Percentiles rank a stretch among this genome's conserved stretches.
phyloP scores from a whole-genome alignment of 64 coral and sea anemone genomes.

The Porites lutea region DNA sequence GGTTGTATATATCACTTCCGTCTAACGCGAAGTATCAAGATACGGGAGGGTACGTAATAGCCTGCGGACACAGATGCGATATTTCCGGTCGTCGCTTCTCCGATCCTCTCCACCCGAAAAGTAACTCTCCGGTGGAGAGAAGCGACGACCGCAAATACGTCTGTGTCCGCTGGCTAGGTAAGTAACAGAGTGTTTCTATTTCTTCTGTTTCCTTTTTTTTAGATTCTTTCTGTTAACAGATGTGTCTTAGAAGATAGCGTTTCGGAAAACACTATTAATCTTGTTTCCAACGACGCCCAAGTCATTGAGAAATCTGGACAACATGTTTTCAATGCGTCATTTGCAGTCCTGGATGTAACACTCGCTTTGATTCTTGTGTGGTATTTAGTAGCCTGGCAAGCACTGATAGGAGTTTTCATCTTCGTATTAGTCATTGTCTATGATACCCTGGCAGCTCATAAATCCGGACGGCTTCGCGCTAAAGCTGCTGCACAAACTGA shows the following conservation, averaged over 20 bases:
- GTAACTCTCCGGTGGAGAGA: too few relatives aligned
- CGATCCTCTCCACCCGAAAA: too few relatives aligned
- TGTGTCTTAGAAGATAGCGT: background rate
- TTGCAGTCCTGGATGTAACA: background rate
- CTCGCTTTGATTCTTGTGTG: background rate
- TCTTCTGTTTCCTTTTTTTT: background rate
- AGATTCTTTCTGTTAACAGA: background rate
- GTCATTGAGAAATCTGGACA: background rate
- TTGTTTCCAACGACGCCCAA: constrained; percentile 40
- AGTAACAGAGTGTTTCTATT: background rate
- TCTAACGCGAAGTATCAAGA: too few relatives aligned
- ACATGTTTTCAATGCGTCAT: background rate
- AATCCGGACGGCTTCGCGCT: background rate
- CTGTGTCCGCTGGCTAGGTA: too few relatives aligned
- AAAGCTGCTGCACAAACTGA: constrained; percentile 18
- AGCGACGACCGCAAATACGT: too few relatives aligned
- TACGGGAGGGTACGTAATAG: too few relatives aligned
- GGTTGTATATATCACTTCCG: too few relatives aligned
- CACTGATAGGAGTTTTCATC: background rate
- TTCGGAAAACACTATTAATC: constrained; percentile 33
- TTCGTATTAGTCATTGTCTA: background rate
- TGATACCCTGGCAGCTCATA: background rate
- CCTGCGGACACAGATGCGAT: too few relatives aligned
- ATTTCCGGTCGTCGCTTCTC: too few relatives aligned
- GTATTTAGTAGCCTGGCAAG: constrained; percentile 32